phyloP scores from a whole-genome alignment of 2,113 vertebrate genomes.

The Holacanthus passer region DNA sequence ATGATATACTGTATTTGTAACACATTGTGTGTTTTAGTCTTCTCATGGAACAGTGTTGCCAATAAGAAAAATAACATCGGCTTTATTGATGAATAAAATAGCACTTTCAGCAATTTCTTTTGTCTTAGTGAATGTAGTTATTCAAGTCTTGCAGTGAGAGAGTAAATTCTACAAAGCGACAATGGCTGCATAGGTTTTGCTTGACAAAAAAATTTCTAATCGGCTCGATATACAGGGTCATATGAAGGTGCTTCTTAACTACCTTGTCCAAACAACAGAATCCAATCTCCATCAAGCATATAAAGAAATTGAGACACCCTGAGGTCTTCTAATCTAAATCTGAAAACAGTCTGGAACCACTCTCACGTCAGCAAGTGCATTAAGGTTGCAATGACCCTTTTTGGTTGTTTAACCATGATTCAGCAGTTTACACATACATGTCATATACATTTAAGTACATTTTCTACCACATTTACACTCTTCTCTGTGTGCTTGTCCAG shows the following conservation, averaged over 20 bases:
- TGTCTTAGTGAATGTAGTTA: neutral
- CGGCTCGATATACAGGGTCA: neutral
- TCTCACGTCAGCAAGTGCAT: neutral
- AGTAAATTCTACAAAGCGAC: neutral
- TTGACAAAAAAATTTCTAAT: neutral
- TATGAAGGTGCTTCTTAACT: neutral
- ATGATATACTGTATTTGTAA: neutral
- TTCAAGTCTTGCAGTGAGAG: neutral
- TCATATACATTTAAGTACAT: neutral
- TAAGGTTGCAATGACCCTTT: neutral
- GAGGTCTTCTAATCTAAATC: neutral
- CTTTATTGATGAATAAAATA: neutral
- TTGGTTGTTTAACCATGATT: neutral
- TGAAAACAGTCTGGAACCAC: neutral
- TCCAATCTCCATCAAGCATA: neutral
- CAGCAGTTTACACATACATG: neutral
- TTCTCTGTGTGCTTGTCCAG: conserved; percentile 60
- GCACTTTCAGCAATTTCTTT: neutral
- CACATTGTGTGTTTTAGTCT: neutral
- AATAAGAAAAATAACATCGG: neutral
- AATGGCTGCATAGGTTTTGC: neutral
- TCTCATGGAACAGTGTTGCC: neutral
- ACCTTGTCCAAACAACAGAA: neutral
- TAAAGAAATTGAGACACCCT: neutral
- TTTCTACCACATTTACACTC: neutral